A percentile compares a stretch with the other conserved stretches of the same genome.
phyloP scores from a whole-genome alignment of 2,113 vertebrate species.

The Mustela lutreola region DNA sequence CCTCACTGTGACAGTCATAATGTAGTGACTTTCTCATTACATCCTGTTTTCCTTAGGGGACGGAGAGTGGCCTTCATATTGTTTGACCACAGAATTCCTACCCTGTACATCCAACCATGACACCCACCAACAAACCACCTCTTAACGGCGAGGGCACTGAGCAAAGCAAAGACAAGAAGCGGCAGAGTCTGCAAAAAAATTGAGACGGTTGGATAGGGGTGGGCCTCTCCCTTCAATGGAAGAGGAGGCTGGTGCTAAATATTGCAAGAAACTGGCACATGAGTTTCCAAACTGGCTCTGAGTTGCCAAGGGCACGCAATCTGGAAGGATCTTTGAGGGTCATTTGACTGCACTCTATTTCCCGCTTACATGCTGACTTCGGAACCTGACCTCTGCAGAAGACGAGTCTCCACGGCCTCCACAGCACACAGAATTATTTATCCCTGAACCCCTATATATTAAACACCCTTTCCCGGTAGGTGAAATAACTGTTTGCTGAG shows the following conservation, averaged over 20 bases:
- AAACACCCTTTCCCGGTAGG: background rate
- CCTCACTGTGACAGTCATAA: background rate
- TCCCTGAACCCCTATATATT: background rate
- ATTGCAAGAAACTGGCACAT: background rate
- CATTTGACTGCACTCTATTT: background rate
- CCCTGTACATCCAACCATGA: background rate
- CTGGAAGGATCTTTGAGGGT: slow-evolving; percentile 4
- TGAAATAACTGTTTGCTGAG: background rate
- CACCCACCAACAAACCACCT: background rate
- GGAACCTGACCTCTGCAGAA: background rate
- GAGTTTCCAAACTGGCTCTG: background rate
- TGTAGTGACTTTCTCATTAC: background rate
- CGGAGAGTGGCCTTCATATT: background rate
- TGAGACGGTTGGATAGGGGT: rapidly evolving
- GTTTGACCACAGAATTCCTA: background rate
- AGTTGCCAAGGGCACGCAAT: background rate
- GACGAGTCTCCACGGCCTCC: background rate
- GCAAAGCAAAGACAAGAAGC: background rate
- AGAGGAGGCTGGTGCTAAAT: background rate
- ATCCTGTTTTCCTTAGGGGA: background rate
- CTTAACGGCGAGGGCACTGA: background rate
- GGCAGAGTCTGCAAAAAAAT: rapidly evolving
- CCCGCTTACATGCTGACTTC: background rate
- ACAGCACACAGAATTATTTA: background rate
- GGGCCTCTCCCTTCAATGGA: background rate